Conservation (phyloP, 1,140 invertebrate genomes). For the Oedothorax gibbosus region DNA sequence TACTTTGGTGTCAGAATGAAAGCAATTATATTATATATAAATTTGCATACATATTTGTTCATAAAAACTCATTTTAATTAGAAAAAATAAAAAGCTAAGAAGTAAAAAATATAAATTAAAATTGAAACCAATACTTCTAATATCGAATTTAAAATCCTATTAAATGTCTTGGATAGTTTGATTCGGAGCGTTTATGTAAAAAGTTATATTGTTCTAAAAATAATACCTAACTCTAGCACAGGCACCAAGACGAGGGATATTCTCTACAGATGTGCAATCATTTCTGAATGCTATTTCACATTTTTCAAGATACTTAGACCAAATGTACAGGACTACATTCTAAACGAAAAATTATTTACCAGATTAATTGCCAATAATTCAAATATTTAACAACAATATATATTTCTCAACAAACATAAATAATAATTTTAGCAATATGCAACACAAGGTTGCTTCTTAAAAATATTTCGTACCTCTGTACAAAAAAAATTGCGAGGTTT, state of each 20-base stretch:
- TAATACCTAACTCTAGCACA: conserved; percentile 1
- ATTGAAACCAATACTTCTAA: background rate
- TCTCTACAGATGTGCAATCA: background rate
- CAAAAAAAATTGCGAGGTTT: background rate
- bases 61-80: background rate
- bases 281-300: conserved; percentile 33
- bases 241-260: background rate
- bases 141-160: background rate
- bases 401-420: background rate
- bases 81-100: background rate
- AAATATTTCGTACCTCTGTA: background rate
- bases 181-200: background rate
- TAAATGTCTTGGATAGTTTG: background rate
- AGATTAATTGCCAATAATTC: background rate
- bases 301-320: conserved; percentile 31
- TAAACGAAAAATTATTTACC: conserved; percentile 7
- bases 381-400: background rate
- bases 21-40: background rate
- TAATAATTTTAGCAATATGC: background rate
- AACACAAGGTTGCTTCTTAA: background rate
- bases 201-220: background rate
- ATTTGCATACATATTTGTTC: background rate
- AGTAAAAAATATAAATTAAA: background rate
- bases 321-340: conserved; percentile 28
- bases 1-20: no score